These are phyloP conservation scores for western clawed frog (Xenopus tropicalis) DNA, from an alignment of 2,113 vertebrate species.

Conservation along the genomic window UCB_Xtro_10.0 CM004451.2:16790501-16791000, in stretches of 20 bases:
- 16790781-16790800: constrained; percentile 16
- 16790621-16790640: not conserved
- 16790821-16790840: not conserved
- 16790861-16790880: not conserved
- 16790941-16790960: no score
- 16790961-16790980: no score
- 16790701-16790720: not conserved
- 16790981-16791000: no score
- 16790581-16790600: not conserved
- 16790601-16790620: not conserved
- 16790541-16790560: no score
- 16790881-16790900: constrained; percentile 36
- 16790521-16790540: no score
- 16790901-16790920: constrained; percentile 3
- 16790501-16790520: no score
- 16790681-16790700: not conserved
- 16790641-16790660: not conserved
- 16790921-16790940: not conserved
- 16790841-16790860: not conserved
- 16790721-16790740: not conserved
- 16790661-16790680: not conserved
- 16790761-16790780: not conserved
- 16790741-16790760: not conserved
- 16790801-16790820: constrained; percentile 7
- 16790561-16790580: no score